phyloP scores from a whole-genome alignment of 2,797 vertebrate species.

The Megaceryle alcyon region DNA sequence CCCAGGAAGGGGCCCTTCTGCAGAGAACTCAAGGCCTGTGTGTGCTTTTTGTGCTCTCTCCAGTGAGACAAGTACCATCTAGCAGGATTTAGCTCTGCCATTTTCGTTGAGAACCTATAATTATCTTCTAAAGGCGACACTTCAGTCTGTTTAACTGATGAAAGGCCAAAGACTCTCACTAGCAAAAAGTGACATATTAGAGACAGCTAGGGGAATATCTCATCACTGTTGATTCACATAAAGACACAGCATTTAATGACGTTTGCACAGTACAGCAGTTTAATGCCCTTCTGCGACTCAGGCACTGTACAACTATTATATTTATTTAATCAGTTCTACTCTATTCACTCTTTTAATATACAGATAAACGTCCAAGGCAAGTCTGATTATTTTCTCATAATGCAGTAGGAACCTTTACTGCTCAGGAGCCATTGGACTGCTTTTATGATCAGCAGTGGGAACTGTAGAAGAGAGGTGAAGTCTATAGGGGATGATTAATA shows the following conservation, averaged over 20 bases:
- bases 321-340: constrained; percentile 1
- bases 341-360: background rate
- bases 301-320: background rate
- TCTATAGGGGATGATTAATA: background rate
- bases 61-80: constrained; percentile 71
- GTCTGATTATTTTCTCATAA: background rate
- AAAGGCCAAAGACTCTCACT: constrained; percentile 56
- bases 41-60: constrained; percentile 54
- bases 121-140: constrained; percentile 72
- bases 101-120: constrained; percentile 78
- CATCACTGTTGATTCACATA: background rate
- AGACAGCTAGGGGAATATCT: constrained; percentile 21
- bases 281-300: background rate
- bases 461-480: background rate
- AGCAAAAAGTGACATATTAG: constrained; percentile 44
- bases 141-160: constrained; percentile 74
- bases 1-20: constrained; percentile 72
- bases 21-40: constrained; percentile 26
- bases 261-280: background rate
- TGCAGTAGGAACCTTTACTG: background rate
- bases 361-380: background rate
- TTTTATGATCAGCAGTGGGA: background rate
- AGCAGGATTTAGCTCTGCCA: constrained; percentile 65
- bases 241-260: background rate
- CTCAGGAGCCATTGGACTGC: background rate